Conservation (phyloP, 2,113 vertebrate species). For the Parus major region DNA sequence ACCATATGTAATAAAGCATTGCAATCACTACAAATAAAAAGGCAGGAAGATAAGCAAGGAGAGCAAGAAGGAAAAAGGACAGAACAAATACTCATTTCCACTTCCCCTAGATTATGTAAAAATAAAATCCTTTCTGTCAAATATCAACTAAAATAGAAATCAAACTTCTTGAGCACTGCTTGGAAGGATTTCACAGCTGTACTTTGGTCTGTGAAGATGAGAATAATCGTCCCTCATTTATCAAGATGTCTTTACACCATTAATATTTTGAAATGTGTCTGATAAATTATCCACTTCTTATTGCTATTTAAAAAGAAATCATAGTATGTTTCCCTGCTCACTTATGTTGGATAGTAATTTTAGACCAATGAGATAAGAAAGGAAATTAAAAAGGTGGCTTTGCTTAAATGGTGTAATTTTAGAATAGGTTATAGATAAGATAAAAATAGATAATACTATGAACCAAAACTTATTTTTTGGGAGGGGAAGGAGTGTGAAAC, state of each 20-base stretch:
- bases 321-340: background rate
- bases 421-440: background rate
- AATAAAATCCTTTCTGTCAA: conserved; percentile 40
- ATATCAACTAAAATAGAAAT: conserved; percentile 32
- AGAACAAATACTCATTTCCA: background rate
- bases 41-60: background rate
- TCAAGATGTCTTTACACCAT: conserved; percentile 21
- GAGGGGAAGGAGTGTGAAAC: background rate
- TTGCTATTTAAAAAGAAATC: background rate
- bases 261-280: conserved; percentile 38
- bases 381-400: background rate
- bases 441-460: conserved; percentile 17
- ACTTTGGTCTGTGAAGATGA: conserved; percentile 12
- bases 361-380: background rate
- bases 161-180: conserved; percentile 1
- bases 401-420: background rate
- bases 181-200: conserved; percentile 29
- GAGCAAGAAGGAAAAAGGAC: background rate
- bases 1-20: background rate
- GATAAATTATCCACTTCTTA: conserved; percentile 3
- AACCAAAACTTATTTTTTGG: background rate
- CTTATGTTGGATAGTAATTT: background rate
- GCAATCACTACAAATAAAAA: background rate
- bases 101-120: conserved; percentile 1
- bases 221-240: conserved; percentile 1